phyloP scores from a whole-genome alignment of 2,113 vertebrate species.

The Malurus alboscapulatus region DNA sequence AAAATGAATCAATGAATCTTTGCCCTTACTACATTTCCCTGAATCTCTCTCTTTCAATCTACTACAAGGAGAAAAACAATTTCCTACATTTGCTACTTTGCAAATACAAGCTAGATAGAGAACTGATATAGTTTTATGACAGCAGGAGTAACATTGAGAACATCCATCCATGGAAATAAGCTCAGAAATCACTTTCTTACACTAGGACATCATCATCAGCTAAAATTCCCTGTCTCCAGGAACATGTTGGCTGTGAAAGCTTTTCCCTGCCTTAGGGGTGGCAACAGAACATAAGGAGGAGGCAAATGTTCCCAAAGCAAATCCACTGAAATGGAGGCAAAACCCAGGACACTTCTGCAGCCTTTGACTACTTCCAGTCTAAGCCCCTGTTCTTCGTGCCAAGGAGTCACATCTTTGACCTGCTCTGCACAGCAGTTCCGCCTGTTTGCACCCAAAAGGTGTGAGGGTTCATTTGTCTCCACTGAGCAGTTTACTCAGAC shows the following conservation, averaged over 20 bases:
- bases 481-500: slow-evolving; percentile 11
- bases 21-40: background rate
- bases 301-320: background rate
- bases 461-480: slow-evolving; percentile 22
- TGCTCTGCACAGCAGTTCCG: background rate
- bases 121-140: background rate
- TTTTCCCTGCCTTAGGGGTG: background rate
- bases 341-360: background rate
- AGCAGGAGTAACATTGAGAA: background rate
- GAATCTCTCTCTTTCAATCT: background rate
- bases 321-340: background rate
- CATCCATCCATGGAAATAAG: background rate
- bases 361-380: background rate
- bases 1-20: background rate
- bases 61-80: background rate
- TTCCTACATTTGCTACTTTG: background rate
- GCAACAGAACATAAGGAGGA: background rate
- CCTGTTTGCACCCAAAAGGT: background rate
- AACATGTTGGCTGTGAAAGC: background rate
- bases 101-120: background rate
- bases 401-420: slow-evolving; percentile 2
- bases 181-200: slow-evolving; percentile 3
- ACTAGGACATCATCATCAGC: background rate
- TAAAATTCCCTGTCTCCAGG: background rate
- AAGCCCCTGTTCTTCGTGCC: background rate